These are phyloP conservation scores for Phoebastria nigripes DNA, from an alignment of 2,797 vertebrate genomes.

Conservation along the genomic window DNA sequence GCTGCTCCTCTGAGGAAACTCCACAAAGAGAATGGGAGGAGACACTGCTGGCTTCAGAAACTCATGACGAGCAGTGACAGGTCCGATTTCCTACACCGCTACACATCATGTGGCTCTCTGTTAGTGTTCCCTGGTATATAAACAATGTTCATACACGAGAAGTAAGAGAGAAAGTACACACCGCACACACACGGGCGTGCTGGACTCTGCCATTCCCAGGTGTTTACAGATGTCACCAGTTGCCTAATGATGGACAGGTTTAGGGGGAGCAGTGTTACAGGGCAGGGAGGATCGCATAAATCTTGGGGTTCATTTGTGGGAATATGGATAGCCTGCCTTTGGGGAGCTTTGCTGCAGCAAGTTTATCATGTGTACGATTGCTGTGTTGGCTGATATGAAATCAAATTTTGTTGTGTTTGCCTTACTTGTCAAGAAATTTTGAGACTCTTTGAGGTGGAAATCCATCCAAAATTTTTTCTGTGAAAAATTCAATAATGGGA, in stretches of 20 bases:
- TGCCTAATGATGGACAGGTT: neutral
- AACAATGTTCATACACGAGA: fast-evolving
- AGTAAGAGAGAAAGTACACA: neutral
- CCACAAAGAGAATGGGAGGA: neutral
- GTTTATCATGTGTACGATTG: neutral
- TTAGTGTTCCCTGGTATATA: fast-evolving
- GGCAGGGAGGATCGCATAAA: neutral
- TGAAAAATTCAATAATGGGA: neutral
- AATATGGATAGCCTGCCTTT: neutral
- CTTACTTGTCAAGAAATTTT: neutral
- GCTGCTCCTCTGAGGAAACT: neutral
- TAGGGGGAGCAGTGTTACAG: neutral
- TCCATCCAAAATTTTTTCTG: neutral
- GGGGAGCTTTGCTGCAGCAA: neutral
- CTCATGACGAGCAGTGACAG: fast-evolving
- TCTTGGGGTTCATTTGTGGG: neutral
- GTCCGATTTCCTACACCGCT: neutral
- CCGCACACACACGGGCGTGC: fast-evolving
- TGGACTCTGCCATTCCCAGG: neutral
- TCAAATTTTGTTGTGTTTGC: neutral
- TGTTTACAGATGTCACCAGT: neutral
- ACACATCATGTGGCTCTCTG: neutral
- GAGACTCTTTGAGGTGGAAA: neutral
- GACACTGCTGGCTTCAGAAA: neutral
- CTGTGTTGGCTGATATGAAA: neutral